Evolutionary conservation across 92 coral and sea anemone species (phyloP).

Genomic region (Heteractis magnifica): DNA sequence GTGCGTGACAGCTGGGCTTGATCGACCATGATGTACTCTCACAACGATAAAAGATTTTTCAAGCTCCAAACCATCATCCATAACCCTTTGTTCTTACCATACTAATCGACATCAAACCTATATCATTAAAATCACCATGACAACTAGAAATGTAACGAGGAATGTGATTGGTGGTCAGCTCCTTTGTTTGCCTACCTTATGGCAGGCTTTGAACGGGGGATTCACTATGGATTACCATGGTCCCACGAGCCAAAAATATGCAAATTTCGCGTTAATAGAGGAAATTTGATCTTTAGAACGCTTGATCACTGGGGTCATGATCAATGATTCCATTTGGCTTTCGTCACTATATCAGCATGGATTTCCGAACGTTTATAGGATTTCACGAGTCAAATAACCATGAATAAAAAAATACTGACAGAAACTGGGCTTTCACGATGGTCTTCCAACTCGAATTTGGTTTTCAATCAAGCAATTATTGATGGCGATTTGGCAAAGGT

Average conservation of each 20-base stretch:
- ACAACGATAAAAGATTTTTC: not conserved
- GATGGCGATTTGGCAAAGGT: slow-evolving; percentile 84
- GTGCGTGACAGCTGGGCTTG: not conserved
- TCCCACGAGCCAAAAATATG: slow-evolving; percentile 4
- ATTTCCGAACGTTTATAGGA: slow-evolving; percentile 1
- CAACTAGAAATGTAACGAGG: not conserved
- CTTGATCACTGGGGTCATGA: not conserved
- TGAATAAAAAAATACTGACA: slow-evolving; percentile 14
- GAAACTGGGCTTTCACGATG: slow-evolving; percentile 24
- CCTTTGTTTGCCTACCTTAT: not conserved
- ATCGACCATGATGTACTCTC: not conserved
- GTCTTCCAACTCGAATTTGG: slow-evolving; percentile 58
- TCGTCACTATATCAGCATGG: not conserved
- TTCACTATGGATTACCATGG: slow-evolving; percentile 5
- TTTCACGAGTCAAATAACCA: not conserved
- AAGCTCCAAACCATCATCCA: not conserved
- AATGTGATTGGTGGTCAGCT: not conserved
- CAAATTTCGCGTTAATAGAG: not conserved
- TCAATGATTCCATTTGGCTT: not conserved
- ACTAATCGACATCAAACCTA: not conserved
- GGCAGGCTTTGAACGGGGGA: slow-evolving; percentile 1
- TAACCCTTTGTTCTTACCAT: not conserved
- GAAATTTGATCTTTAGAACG: not conserved
- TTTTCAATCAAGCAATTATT: slow-evolving; percentile 70
- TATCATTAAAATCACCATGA: not conserved